Percentiles rank a stretch among this genome's conserved stretches.
Conservation (phyloP, 2,797 vertebrate species). For the Synanceia verrucosa region DNA sequence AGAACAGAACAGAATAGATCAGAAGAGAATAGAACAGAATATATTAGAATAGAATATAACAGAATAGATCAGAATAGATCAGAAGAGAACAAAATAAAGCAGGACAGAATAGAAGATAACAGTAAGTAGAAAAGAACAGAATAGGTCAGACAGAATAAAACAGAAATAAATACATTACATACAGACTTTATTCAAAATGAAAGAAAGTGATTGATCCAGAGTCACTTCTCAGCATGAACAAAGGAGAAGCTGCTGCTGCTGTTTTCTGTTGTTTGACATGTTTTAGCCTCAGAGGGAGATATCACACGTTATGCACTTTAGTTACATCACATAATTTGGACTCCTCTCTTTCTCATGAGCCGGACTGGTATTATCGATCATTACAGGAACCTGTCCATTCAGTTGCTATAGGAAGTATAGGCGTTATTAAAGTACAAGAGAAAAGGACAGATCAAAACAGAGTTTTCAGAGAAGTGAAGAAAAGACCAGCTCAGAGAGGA, state of each 20-base stretch:
- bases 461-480: neutral
- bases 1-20: neutral
- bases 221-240: no score
- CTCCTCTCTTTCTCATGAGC: neutral
- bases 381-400: neutral
- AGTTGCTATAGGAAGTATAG: neutral
- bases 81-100: neutral
- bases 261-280: neutral
- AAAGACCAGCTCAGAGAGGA: neutral
- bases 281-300: neutral
- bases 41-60: neutral
- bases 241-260: neutral
- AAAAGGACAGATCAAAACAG: slow-evolving; percentile 3
- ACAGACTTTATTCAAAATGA: no score
- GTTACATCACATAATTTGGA: neutral
- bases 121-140: neutral
- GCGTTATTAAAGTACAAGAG: neutral
- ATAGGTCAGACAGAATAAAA: no score
- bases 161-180: no score
- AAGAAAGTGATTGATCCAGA: no score
- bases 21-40: neutral
- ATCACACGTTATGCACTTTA: neutral
- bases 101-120: neutral
- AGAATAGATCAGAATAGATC: neutral
- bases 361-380: neutral